Base-by-base conservation (phyloP, 2,888 invertebrate species). In the Tinea semifulvella region DNA sequence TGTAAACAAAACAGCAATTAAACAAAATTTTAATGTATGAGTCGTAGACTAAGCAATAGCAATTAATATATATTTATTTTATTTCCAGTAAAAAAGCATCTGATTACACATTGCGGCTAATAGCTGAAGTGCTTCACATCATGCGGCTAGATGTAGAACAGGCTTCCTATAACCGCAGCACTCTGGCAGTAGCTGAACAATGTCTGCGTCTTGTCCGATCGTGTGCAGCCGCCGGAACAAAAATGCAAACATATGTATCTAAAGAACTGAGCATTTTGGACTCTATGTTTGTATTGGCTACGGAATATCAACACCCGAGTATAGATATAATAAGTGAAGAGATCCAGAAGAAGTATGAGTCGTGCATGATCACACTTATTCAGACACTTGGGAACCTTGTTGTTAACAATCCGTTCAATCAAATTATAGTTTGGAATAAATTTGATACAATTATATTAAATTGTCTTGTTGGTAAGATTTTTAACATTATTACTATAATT, bases 361-460 rank as follows among this genome's bases (percentile, higher is more conserved):
- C 72, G 0, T 83, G 82, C 51, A 72, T 84, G 68, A 77, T 76
- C 28, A 69, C 84, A 13, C 67, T 84, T 3, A 67, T 85, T 45
- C 85, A 86, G 56, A 83, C 85, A 8, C 53, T 85, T 45, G 84
- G 84, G 20, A 86, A 86, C 55, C 58, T 85, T 47, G 77, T 84
- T 6, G 83, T 84, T 0, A 80, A 82, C 47, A 85, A 85, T 60
- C 72, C 76, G 0, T 72, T 71, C 45, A 83, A 82, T 52, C 81
- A 83, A 61, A 72, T 72, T 5, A 79, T 81, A 57, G 76, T 85
- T 48, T 83, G 83, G 82, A 72, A 72, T 45, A 77, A 81, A 56
- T 84, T 84, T 56, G 77, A 79, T 55, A 56, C 75, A 3, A 70
- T 70, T 28, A 73, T 83, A 40, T 53, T 82, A 1, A 80, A 76